Conservation (phyloP, 1,140 invertebrate genomes). For the Colletes latitarsis region DNA sequence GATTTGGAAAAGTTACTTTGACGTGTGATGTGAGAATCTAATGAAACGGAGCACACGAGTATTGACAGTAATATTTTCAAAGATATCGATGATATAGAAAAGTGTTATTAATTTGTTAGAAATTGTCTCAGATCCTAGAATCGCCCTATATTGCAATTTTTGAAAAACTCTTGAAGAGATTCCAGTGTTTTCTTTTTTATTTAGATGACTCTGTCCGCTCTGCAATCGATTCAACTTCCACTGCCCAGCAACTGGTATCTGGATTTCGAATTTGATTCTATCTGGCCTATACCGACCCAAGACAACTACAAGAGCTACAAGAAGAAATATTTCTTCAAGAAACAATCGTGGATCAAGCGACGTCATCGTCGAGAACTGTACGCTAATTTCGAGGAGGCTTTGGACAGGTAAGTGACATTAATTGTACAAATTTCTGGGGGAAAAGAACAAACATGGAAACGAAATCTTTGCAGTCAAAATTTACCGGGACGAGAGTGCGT, state of each 20-base stretch:
- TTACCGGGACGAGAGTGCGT: conserved; percentile 85
- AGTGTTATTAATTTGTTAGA: too few species aligned
- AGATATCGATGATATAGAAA: too few species aligned
- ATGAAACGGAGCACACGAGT: too few species aligned
- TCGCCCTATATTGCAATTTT: too few species aligned
- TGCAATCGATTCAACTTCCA: conserved; percentile 73
- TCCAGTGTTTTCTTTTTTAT: neutral
- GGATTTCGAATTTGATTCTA: conserved; percentile 75
- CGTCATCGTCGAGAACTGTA: conserved; percentile 77
- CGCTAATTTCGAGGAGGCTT: conserved; percentile 73
- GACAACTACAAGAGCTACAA: conserved; percentile 28
- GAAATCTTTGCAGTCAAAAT: conserved; percentile 80
- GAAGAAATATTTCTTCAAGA: conserved; percentile 28
- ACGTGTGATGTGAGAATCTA: too few species aligned
- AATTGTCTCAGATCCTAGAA: too few species aligned
- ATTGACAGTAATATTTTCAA: too few species aligned
- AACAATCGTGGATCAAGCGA: conserved; percentile 54
- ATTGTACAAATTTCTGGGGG: too few species aligned
- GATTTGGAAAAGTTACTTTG: too few species aligned
- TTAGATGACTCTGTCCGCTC: conserved; percentile 69
- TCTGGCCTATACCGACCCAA: conserved; percentile 74
- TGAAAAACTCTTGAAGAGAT: too few species aligned
- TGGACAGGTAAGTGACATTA: conserved; percentile 71
- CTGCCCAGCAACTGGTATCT: conserved; percentile 74
- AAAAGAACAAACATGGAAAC: neutral